Base-by-base conservation (phyloP, 2,888 invertebrate genomes). In the Lathronympha strigana region DNA sequence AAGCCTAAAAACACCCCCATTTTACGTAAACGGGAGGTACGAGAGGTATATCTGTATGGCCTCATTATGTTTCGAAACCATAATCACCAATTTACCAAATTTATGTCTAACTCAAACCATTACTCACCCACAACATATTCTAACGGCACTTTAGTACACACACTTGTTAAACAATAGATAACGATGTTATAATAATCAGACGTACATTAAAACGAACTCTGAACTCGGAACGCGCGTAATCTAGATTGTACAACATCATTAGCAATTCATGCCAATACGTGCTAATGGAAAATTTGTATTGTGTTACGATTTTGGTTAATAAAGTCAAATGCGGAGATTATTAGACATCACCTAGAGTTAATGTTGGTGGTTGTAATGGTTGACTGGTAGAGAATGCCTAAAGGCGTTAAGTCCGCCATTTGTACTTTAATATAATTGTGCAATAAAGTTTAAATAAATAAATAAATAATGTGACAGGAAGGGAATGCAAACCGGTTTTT, bases 211-310 rank as follows among this genome's bases (percentile, higher is more conserved):
- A 61, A 61, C 15, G 47, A 28, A 25, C 38, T 31, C 63, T 23
- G 38, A 38, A 43, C 40, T 43, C 55, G 25, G 28, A 43, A 55
- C 25, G 28, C 49, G 55, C 63, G 50, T 63, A 57, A 63, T 33
- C 40, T 40, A 57, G 49, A 63, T 63, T 63, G 63, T 50, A 49
- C 63, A 57, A 63, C 49, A 49, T 49, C 49, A 49, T 63, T 57
- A 63, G 40, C 55, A 31, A 57, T 63, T 55, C 11, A 36, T 55
- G 47, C 31, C 13, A 40, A 55, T 28, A 49, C 63, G 49, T 53
- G 38, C 33, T 15, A 45, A 38, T 57, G 40, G 49, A n/a, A 17
- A 40, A 55, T 43, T 9, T 31, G 23, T 11, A 9, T 43, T 21
- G 40, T 40, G 15, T 25, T 28, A 13, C n/a, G 2, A 31, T 49